Conservation (phyloP, 1,140 invertebrate species). For the Tetramorium parvispinum region DNA sequence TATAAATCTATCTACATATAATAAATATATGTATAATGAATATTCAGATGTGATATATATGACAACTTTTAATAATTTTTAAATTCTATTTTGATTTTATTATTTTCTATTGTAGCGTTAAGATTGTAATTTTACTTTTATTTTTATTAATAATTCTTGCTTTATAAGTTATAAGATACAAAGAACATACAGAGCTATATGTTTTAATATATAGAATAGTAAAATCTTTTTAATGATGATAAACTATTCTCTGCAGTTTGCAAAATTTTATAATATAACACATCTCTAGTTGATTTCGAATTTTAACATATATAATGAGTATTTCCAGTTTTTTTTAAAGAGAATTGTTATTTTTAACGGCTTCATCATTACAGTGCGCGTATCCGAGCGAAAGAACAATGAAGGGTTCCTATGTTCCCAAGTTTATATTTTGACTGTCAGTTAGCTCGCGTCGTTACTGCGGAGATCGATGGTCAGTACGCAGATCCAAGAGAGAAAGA, state of each 20-base stretch:
- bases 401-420: conserved; percentile 38
- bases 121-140: not conserved
- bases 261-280: not conserved
- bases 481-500: conserved; percentile 37
- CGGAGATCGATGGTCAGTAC: conserved; percentile 66
- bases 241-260: not conserved
- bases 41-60: not conserved
- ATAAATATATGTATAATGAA: not conserved
- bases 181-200: not conserved
- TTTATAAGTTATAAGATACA: not conserved
- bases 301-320: not conserved
- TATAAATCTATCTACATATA: too few species aligned
- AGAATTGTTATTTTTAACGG: conserved; percentile 34
- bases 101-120: not conserved
- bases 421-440: conserved; percentile 62
- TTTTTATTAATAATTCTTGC: not conserved
- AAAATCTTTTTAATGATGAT: not conserved
- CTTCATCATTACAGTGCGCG: not conserved
- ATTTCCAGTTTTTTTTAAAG: not conserved
- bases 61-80: not conserved
- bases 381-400: conserved; percentile 37
- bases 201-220: not conserved
- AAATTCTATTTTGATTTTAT: not conserved
- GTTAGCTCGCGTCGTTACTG: conserved; percentile 39
- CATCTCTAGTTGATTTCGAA: not conserved